These are phyloP conservation scores for Okamejei kenojei DNA, from an alignment of 2,797 vertebrate species.

Conservation along the genomic window DNA sequence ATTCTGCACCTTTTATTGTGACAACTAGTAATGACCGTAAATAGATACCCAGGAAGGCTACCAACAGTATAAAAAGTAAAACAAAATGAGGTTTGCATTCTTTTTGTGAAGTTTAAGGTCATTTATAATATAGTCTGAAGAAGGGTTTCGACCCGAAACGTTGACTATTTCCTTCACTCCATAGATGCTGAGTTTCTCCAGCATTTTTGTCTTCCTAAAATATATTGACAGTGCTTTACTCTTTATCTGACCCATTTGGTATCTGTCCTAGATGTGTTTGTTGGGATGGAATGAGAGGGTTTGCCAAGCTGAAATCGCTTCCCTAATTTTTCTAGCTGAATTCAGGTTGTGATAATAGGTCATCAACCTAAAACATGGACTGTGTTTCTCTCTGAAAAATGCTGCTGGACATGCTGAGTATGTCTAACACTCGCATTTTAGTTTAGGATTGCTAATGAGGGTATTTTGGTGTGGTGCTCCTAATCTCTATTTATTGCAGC, in stretches of 20 bases:
- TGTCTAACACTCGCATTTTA: too few relatives aligned
- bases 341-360: too few relatives aligned
- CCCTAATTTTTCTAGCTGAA: too few relatives aligned
- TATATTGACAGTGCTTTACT: neutral
- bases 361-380: too few relatives aligned
- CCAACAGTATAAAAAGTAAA: neutral
- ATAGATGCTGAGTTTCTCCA: too few relatives aligned
- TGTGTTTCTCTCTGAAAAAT: neutral
- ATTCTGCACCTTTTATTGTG: too few relatives aligned
- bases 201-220: neutral
- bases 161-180: too few relatives aligned
- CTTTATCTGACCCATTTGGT: neutral
- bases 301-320: neutral
- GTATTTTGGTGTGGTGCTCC: neutral
- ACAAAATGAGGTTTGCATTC: neutral
- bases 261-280: neutral
- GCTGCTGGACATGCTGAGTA: too few relatives aligned
- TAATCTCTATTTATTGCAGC: slow-evolving; percentile 51
- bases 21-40: neutral
- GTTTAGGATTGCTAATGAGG: neutral
- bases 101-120: neutral
- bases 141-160: too few relatives aligned
- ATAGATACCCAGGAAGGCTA: neutral
- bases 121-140: neutral
- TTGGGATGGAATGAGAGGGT: neutral